Evolutionary conservation across 1,140 invertebrate genomes (phyloP), one percentile per base, ranked within the genome.

Genomic region (Pseudobourletiella spinata): DNA sequence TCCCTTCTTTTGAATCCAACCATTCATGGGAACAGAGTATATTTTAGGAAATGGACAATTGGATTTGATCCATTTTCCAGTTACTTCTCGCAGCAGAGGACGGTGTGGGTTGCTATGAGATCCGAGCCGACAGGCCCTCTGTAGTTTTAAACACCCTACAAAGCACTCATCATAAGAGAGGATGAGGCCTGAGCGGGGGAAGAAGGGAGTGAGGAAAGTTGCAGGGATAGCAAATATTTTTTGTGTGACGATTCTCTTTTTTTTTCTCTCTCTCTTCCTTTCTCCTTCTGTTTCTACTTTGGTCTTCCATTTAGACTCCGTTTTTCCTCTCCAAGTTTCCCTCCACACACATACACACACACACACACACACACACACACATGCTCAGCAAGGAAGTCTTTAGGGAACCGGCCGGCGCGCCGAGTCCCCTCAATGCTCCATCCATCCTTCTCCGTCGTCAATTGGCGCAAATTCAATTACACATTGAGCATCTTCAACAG

Each of bases 401-500:
- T 48, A 51, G 24, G 48, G 24, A 25, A 26, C 48, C 48, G 4
- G 4, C n/a, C n/a, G n/a, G n/a, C n/a, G n/a, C n/a, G n/a, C n/a
- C 20, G 4, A 51, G 14, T 22, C 48, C 22, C 43, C n/a, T n/a
- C 35, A 11, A 11, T 39, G 11, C 18, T 48, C 44, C 20, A 11
- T 48, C 44, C 20, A 18, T 6, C 44, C 4, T 22, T 48, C 44
- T 39, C 35, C 14, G 28, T 60, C 58, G 50, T 61, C 59, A 56
- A 61, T 61, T 61, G 59, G 35, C 51, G 42, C 59, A 61, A 61
- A 61, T 61, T 61, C 28, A 61, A 61, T 61, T 61, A 61, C 59
- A 54, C 59, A 54, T 61, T 32, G 29, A 61, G 28, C 59, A 61
- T 61, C 59, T 61, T 61, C 59, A 61, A 55, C 59, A 18, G 50